phyloP scores from a whole-genome alignment of 2,113 vertebrate genomes.

The Chaenocephalus aceratus region DNA sequence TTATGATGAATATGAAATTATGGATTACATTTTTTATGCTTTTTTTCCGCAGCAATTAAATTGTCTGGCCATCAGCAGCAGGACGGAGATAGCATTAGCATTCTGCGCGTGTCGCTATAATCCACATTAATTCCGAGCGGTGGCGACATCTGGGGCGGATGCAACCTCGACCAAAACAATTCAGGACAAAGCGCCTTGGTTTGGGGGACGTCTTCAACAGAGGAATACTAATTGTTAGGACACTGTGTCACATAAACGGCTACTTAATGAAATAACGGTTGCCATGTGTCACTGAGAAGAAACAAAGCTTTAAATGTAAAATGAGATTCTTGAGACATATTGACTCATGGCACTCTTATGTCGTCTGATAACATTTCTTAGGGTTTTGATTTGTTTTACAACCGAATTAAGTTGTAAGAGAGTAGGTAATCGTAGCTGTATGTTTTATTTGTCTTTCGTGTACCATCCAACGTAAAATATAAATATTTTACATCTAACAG shows the following conservation, averaged over 20 bases:
- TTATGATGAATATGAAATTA: constrained; percentile 85
- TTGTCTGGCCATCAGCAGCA: constrained; percentile 74
- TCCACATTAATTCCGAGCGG: constrained; percentile 78
- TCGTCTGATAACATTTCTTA: constrained; percentile 57
- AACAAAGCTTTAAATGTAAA: constrained; percentile 1
- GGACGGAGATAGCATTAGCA: constrained; percentile 77
- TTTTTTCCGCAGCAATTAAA: constrained; percentile 79
- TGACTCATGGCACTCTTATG: constrained; percentile 56
- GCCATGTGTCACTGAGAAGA: constrained; percentile 1
- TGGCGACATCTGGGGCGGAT: constrained; percentile 65
- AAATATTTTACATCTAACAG: too few relatives aligned
- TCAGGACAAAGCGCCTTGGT: constrained; percentile 51
- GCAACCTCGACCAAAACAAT: constrained; percentile 63
- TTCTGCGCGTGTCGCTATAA: constrained; percentile 67
- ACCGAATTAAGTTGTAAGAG: neutral
- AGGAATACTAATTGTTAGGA: constrained; percentile 63
- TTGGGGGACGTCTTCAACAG: constrained; percentile 27
- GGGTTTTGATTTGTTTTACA: neutral
- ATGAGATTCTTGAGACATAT: neutral
- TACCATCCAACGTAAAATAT: too few relatives aligned
- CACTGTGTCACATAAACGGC: constrained; percentile 22
- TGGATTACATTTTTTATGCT: constrained; percentile 74
- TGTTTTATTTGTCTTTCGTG: too few relatives aligned
- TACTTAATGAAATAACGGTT: constrained; percentile 29
- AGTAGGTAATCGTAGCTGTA: neutral